phyloP scores from a whole-genome alignment of 2,797 vertebrate genomes.

The Hippopotamyrus pictus region DNA sequence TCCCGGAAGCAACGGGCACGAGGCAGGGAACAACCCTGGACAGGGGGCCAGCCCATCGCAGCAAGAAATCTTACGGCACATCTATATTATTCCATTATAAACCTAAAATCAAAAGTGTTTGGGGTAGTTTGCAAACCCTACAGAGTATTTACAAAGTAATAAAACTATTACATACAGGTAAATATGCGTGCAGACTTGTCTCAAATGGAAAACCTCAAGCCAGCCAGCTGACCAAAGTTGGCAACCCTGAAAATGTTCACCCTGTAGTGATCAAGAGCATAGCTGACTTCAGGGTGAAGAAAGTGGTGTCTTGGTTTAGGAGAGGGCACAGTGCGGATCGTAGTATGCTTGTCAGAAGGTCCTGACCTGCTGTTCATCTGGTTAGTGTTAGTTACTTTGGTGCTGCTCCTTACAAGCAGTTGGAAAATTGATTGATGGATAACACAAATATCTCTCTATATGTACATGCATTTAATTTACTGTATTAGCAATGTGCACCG shows the following conservation, averaged over 20 bases:
- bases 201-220: background rate
- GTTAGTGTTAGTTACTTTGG: background rate
- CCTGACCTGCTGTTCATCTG: background rate
- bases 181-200: background rate
- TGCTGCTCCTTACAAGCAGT: background rate
- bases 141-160: background rate
- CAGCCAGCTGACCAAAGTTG: background rate
- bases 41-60: too few relatives aligned
- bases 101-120: background rate
- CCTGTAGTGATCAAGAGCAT: background rate
- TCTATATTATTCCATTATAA: background rate
- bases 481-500: background rate
- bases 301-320: background rate
- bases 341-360: background rate
- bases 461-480: background rate
- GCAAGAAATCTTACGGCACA: background rate
- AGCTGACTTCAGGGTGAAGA: background rate
- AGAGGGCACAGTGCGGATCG: background rate
- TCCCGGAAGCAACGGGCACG: too few relatives aligned
- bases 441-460: background rate
- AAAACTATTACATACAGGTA: background rate
- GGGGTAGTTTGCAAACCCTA: background rate
- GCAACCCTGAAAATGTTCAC: background rate
- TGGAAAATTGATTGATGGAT: background rate
- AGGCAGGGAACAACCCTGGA: too few relatives aligned